A percentile compares a stretch with the other conserved stretches of the same genome.
Evolutionary conservation across 2,888 invertebrate species (phyloP).

Genomic region (Drosophila neutralis): DNA sequence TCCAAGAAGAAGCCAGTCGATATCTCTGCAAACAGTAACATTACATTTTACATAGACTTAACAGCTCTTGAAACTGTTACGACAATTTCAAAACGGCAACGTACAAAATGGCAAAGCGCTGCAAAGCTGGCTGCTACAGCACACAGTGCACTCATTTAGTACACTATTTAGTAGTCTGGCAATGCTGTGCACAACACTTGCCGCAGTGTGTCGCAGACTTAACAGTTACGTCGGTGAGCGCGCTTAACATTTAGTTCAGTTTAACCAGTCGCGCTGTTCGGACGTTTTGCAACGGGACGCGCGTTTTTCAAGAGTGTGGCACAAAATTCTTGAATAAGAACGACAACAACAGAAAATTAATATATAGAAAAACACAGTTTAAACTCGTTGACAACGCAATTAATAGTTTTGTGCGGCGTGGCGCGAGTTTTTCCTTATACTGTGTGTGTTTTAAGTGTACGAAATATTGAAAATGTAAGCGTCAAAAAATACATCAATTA

Average conservation of each 20-base stretch:
- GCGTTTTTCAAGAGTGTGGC: slow-evolving; percentile 29
- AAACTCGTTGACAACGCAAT: slow-evolving; percentile 59
- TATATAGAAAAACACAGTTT: slow-evolving; percentile 38
- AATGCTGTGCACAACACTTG: slow-evolving; percentile 11
- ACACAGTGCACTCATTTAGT: slow-evolving; percentile 10
- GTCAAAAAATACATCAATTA: not conserved
- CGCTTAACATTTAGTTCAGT: slow-evolving; percentile 43
- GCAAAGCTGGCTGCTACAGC: slow-evolving; percentile 27
- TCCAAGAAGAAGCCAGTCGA: not conserved
- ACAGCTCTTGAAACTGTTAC: not conserved
- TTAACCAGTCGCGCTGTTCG: slow-evolving; percentile 29
- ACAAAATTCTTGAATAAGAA: slow-evolving; percentile 27
- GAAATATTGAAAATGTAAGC: slow-evolving; percentile 58
- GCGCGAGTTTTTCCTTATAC: not conserved
- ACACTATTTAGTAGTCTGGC: slow-evolving; percentile 34
- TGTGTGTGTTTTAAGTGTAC: slow-evolving; percentile 12
- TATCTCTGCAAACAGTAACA: not conserved
- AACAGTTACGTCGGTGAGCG: slow-evolving; percentile 1
- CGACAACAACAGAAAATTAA: slow-evolving; percentile 13
- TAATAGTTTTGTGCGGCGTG: slow-evolving; percentile 20
- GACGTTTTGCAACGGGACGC: slow-evolving; percentile 30
- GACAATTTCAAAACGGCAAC: not conserved
- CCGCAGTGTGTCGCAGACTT: slow-evolving; percentile 22
- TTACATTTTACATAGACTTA: not conserved
- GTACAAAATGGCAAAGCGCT: not conserved